Evolutionary conservation across 2,888 invertebrate genomes (phyloP), one percentile per base, ranked within the genome.

Genomic region (Cistogaster globosa): DNA sequence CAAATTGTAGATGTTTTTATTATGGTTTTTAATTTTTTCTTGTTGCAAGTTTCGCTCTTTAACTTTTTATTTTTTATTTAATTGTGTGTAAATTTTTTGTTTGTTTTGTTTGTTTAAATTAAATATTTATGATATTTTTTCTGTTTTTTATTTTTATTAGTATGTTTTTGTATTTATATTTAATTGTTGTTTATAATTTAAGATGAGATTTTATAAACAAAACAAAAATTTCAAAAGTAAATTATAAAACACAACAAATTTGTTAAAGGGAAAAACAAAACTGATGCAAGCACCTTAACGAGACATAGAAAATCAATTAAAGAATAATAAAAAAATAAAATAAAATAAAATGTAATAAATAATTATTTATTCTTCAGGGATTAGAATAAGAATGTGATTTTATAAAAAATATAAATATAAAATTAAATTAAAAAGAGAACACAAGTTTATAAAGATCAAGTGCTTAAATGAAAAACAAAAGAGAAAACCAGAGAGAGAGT

Each of bases 1-100:
- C 90, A 91, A 90, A 91, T 90, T 91, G 85, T 85, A 82, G 85
- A 85, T 82, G 82, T 82, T 85, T 83, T 78, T 26, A 26, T 69
- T 76, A 60, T 71, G 42, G 12, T 69, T 22, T 77, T 67, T 42
- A 22, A n/a, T 38, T 65, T 57, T 20, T 72, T 22, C 51, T 53
- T 76, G 45, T 77, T 77, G 65, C 69, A 69, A 78, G 6, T 67
- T 76, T 69, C 8, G 32, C 16, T 58, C 60, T 89, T 88, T 53
- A 69, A 63, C n/a, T 55, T 57, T 79, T 57, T 60, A n/a, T n/a
- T 55, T 57, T 79, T 57, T 60, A 18, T 57, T 68, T 55, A 32
- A 69, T 58, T 51, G 65, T 68, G 58, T 58, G 53, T 74, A 42
- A n/a, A 38, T 72, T 65, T 26, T 80, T 51, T n/a, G n/a, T n/a